These are phyloP conservation scores for Aleiodes leptofemur DNA, from an alignment of 2,888 invertebrate genomes.

Conservation along the genomic window DNA sequence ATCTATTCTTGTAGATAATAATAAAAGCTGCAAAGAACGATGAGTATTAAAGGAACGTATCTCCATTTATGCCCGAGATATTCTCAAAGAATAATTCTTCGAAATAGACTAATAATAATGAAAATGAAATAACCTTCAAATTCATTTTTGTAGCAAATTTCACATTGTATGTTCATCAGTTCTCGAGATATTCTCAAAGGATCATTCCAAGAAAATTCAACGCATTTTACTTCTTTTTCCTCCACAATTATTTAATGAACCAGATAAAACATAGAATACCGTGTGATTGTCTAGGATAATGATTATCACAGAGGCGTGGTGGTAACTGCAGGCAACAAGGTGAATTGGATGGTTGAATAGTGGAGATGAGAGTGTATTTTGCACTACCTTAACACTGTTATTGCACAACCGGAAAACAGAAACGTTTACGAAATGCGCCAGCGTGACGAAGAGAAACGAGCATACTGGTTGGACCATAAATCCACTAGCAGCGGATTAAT, in stretches of 20 bases:
- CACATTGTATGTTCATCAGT: no score
- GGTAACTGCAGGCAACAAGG: conserved; percentile 21
- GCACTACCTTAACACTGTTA: conserved; percentile 18
- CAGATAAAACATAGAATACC: background rate
- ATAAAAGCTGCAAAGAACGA: no score
- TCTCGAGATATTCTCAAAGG: background rate
- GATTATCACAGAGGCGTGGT: background rate
- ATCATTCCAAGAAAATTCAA: no score
- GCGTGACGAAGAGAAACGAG: conserved; percentile 71
- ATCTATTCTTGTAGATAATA: no score
- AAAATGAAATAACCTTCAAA: no score
- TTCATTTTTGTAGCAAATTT: no score
- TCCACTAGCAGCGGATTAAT: conserved; percentile 69
- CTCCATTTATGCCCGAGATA: no score
- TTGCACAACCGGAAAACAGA: background rate
- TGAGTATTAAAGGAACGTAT: no score
- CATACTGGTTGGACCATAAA: conserved; percentile 67
- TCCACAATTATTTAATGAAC: background rate
- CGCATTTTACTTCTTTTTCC: no score
- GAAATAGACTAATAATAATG: no score
- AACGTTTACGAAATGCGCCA: conserved; percentile 33
- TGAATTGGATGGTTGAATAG: conserved; percentile 36
- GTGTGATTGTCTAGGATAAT: background rate
- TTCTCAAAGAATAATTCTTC: no score
- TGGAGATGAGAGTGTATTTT: conserved; percentile 25